These are phyloP conservation scores for Serripes groenlandicus DNA, from an alignment of 2,888 invertebrate species.

Conservation along the genomic window DNA sequence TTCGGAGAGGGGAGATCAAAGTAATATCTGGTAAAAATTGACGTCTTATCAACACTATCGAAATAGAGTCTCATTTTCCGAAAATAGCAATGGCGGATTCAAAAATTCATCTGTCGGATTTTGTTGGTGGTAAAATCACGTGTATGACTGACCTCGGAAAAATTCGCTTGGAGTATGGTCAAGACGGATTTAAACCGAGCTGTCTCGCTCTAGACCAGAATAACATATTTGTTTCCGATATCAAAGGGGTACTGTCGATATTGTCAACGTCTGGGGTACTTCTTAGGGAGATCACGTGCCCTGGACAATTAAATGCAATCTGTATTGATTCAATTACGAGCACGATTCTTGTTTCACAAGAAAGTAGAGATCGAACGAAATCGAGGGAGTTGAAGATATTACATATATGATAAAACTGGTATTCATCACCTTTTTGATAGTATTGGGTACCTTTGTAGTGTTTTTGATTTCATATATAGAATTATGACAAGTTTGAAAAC, in stretches of 20 bases:
- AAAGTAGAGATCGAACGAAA: constrained; percentile 49
- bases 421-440: too few relatives aligned
- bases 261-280: constrained; percentile 64
- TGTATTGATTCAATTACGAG: constrained; percentile 54
- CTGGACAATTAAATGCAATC: constrained; percentile 48
- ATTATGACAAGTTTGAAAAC: too few relatives aligned
- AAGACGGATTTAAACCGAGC: constrained; percentile 49
- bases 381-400: constrained; percentile 54
- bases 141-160: constrained; percentile 59
- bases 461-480: too few relatives aligned
- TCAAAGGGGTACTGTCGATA: constrained; percentile 49
- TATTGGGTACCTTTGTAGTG: too few relatives aligned
- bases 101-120: constrained; percentile 59
- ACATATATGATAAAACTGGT: neutral
- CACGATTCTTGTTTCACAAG: constrained; percentile 53
- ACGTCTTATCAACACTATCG: constrained; percentile 34
- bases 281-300: constrained; percentile 49
- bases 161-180: constrained; percentile 54
- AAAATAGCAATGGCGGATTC: constrained; percentile 60
- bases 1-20: constrained; percentile 59
- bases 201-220: constrained; percentile 59
- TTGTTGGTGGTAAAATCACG: constrained; percentile 50
- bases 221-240: constrained; percentile 58
- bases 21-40: constrained; percentile 50
- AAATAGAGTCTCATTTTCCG: constrained; percentile 62